Conservation (phyloP, 2,797 vertebrate species). For the Amazonetta brasiliensis region DNA sequence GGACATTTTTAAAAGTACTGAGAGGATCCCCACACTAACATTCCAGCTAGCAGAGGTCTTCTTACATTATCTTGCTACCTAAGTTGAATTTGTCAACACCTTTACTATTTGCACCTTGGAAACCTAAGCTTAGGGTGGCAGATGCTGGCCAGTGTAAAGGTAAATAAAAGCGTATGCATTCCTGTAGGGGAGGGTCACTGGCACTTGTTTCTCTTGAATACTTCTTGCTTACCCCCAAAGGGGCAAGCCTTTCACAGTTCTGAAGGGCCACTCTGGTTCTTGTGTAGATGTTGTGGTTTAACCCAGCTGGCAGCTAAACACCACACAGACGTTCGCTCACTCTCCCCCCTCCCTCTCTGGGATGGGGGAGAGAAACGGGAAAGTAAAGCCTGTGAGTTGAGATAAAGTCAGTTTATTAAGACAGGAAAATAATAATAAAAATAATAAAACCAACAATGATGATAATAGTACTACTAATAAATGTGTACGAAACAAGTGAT, state of each 20-base stretch:
- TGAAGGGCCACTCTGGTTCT: not conserved
- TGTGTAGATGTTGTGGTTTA: not conserved
- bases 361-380: too few relatives aligned
- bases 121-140: not conserved
- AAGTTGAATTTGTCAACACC: not conserved
- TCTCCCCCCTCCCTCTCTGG: too few relatives aligned
- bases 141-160: not conserved
- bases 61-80: not conserved
- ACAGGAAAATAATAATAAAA: too few relatives aligned
- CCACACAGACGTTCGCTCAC: too few relatives aligned
- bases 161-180: accelerated
- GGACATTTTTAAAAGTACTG: not conserved
- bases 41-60: not conserved
- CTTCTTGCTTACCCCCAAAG: not conserved
- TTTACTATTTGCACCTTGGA: not conserved
- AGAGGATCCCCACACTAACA: not conserved
- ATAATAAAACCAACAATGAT: too few relatives aligned
- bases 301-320: too few relatives aligned
- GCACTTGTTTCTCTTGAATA: not conserved
- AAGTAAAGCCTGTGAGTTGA: too few relatives aligned
- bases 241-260: not conserved
- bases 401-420: too few relatives aligned
- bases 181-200: not conserved
- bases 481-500: too few relatives aligned
- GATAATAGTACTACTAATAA: too few relatives aligned